Evolutionary conservation across 2,888 invertebrate genomes (phyloP).

Genomic region (Polyommatus icarus): DNA sequence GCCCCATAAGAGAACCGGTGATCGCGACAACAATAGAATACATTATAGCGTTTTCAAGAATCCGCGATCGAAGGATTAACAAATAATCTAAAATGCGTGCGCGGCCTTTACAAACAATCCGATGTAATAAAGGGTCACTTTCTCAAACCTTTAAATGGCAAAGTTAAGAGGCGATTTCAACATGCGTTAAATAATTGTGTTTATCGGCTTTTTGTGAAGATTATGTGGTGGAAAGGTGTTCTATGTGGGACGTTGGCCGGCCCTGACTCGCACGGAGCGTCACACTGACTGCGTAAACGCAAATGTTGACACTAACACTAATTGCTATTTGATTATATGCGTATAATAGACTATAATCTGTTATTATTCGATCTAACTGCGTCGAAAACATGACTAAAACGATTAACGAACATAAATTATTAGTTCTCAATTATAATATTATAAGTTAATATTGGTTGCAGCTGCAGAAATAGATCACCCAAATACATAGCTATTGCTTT

Average conservation of each 20-base stretch:
- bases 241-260: conserved; percentile 60
- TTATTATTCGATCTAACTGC: neutral
- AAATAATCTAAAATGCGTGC: neutral
- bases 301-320: neutral
- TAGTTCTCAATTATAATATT: neutral
- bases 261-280: conserved; percentile 55
- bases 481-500: neutral
- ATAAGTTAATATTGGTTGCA: neutral
- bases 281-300: conserved; percentile 7
- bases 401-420: neutral
- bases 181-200: conserved; percentile 15
- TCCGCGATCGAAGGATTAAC: too few species aligned
- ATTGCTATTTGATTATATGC: neutral
- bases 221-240: conserved; percentile 37
- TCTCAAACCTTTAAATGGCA: conserved; percentile 20
- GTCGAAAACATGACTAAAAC: neutral
- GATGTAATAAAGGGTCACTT: neutral
- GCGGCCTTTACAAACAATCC: neutral
- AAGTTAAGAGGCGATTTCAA: conserved; percentile 2
- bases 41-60: too few species aligned
- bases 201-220: conserved; percentile 26
- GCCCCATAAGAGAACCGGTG: too few species aligned
- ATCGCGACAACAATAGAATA: too few species aligned
- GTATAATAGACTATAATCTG: neutral
- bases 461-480: neutral